A percentile compares a stretch with the other conserved stretches of the same genome.
Evolutionary conservation across 1,140 invertebrate genomes (phyloP).

Genomic region (Brachionus asplanchnoidis): DNA sequence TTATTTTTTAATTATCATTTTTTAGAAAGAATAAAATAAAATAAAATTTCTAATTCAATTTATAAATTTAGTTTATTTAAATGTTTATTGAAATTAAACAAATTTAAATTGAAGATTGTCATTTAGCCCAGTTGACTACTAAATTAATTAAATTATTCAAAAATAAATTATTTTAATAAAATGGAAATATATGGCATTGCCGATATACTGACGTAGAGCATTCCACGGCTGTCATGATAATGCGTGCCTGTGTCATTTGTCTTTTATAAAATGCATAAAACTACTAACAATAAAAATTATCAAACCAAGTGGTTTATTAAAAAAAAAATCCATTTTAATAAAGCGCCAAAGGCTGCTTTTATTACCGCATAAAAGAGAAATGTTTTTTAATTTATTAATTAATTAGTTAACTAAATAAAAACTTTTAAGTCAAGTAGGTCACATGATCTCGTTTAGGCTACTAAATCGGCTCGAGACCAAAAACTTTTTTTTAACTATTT

Average conservation of each 20-base stretch:
- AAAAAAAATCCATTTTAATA: neutral
- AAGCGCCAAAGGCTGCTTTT: neutral
- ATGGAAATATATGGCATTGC: neutral
- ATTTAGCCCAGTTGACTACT: neutral
- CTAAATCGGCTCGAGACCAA: slow-evolving; percentile 1
- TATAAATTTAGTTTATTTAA: no score
- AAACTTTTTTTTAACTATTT: neutral
- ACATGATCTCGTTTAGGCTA: neutral
- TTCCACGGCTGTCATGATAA: neutral
- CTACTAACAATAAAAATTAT: neutral
- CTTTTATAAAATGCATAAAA: neutral
- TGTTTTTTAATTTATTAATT: neutral
- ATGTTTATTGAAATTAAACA: neutral
- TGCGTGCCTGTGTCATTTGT: no score
- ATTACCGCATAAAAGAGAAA: neutral
- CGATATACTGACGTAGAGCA: neutral
- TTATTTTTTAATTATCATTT: no score
- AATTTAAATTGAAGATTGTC: neutral
- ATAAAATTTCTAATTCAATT: no score
- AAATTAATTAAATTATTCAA: neutral
- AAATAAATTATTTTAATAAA: neutral
- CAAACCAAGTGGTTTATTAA: neutral
- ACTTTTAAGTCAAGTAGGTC: neutral
- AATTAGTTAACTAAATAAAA: neutral
- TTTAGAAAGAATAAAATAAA: no score